A percentile compares a stretch with the other conserved stretches of the same genome.
Evolutionary conservation across 1,140 invertebrate species (phyloP).

Genomic region (Scaptomyza hsui): DNA sequence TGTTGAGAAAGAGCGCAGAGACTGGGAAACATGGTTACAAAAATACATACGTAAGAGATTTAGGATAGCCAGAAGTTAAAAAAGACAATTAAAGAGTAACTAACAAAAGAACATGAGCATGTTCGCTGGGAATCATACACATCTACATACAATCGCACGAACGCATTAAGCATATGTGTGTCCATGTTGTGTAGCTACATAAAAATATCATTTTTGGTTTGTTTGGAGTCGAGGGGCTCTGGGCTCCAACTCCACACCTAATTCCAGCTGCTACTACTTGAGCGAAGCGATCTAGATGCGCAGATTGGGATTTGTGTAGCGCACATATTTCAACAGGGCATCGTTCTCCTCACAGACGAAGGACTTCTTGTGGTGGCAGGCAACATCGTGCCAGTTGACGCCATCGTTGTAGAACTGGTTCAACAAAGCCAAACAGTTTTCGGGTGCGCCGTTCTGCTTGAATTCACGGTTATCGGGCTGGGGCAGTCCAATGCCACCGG

Average conservation of each 20-base stretch:
- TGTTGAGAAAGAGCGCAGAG: constrained; percentile 52
- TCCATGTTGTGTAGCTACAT: constrained; percentile 30
- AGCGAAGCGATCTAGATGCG: constrained; percentile 85
- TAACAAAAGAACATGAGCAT: constrained; percentile 38
- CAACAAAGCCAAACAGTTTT: constrained; percentile 91
- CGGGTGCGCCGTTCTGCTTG: constrained; percentile 90
- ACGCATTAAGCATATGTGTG: neutral
- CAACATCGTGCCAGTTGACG: constrained; percentile 94
- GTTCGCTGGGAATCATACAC: constrained; percentile 3
- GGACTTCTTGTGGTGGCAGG: constrained; percentile 92
- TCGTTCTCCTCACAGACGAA: constrained; percentile 94
- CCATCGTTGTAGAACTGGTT: constrained; percentile 95
- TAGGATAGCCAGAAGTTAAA: constrained; percentile 39
- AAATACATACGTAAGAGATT: constrained; percentile 37
- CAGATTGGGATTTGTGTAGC: constrained; percentile 90
- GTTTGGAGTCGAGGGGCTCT: constrained; percentile 52
- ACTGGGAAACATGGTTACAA: constrained; percentile 57
- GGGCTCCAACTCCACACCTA: constrained; percentile 35
- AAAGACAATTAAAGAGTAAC: constrained; percentile 23
- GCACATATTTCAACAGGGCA: constrained; percentile 90
- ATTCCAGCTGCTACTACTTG: constrained; percentile 8
- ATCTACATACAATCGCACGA: neutral
- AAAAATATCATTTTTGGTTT: constrained; percentile 79
- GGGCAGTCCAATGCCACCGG: constrained; percentile 90
- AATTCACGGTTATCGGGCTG: constrained; percentile 93